Evolutionary conservation across 2,797 vertebrate species (phyloP).

Genomic region (Labroides dimidiatus): DNA sequence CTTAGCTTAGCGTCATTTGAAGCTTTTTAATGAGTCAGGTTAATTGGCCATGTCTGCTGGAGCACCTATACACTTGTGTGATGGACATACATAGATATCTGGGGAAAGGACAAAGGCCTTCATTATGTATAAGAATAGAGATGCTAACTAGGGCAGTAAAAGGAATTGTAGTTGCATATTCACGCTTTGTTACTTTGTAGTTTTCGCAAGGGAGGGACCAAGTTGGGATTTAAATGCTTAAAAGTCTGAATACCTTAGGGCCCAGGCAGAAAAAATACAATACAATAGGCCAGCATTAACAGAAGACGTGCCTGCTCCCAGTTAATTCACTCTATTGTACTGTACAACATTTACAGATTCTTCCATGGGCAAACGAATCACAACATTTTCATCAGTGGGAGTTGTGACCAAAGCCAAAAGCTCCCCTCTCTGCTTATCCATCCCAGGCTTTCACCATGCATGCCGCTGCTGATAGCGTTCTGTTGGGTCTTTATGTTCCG

Average conservation of each 20-base stretch:
- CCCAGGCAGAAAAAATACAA: slow-evolving; percentile 1
- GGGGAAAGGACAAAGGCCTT: not conserved
- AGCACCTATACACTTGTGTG: slow-evolving; percentile 31
- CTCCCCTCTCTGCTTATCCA: slow-evolving; percentile 60
- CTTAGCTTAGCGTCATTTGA: slow-evolving; percentile 48
- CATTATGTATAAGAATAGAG: not conserved
- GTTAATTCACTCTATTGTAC: slow-evolving; percentile 50
- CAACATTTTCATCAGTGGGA: slow-evolving; percentile 54
- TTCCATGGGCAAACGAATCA: slow-evolving; percentile 56
- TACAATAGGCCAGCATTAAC: slow-evolving; percentile 39
- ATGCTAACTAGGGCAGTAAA: slow-evolving; percentile 7
- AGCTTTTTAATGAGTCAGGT: slow-evolving; percentile 51
- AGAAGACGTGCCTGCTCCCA: slow-evolving; percentile 30
- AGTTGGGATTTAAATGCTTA: slow-evolving; percentile 28
- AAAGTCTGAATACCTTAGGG: slow-evolving; percentile 17
- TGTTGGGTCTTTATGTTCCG: slow-evolving; percentile 57
- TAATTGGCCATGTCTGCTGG: slow-evolving; percentile 56
- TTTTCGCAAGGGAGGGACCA: slow-evolving; percentile 1
- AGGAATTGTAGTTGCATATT: slow-evolving; percentile 23
- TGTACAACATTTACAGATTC: slow-evolving; percentile 47
- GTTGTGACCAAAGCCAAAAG: slow-evolving; percentile 45
- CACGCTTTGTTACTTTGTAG: slow-evolving; percentile 15
- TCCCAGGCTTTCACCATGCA: slow-evolving; percentile 46
- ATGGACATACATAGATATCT: slow-evolving; percentile 28
- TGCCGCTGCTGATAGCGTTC: slow-evolving; percentile 53